Evolutionary conservation across 2,888 invertebrate species (phyloP), one percentile per base, ranked within the genome.

Genomic region (Pseudoips prasinana): DNA sequence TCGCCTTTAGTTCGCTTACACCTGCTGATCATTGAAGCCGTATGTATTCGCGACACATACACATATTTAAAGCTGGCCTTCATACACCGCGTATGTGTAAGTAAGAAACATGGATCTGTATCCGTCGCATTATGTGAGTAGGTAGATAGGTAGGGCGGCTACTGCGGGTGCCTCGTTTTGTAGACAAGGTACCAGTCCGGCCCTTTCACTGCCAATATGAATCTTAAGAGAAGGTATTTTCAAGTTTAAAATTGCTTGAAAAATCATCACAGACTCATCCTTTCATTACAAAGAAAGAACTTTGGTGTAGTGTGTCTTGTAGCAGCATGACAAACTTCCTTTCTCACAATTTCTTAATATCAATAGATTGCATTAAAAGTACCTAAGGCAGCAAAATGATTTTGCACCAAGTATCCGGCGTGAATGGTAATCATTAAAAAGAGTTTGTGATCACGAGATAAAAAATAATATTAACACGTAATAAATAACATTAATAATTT

Each of bases 1-100:
- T 87, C 77, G 75, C 81, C 81, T 85, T 61, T 79, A 82, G 76
- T 82, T 81, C 73, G 79, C 84, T 86, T 86, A 80, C 88, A 88
- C 88, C 88, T 87, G 88, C 88, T 87, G 87, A 88, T 84, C 83
- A 84, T 85, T 73, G 86, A 87, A 88, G 88, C 85, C 86, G 75
- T 85, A 88, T 81, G 77, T 86, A 78, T 83, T 83, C 76, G 71
- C 77, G 78, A 83, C 84, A 82, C 83, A 85, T 80, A 81, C 78
- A 76, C 73, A 76, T 79, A 75, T 72, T 74, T 65, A 72, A 81
- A 85, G 85, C 86, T 83, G 86, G 88, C 86, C 85, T 83, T 79
- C 81, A 72, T 78, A 74, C 73, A 78, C 76, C 64, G 61, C 77
- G 80, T 79, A 76, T 82, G 82, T 75, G 84, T 84, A 79, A 74